These are phyloP conservation scores for Phalacrocorax brasilianus DNA, from an alignment of 2,113 vertebrate species.

Conservation along the genomic window DNA sequence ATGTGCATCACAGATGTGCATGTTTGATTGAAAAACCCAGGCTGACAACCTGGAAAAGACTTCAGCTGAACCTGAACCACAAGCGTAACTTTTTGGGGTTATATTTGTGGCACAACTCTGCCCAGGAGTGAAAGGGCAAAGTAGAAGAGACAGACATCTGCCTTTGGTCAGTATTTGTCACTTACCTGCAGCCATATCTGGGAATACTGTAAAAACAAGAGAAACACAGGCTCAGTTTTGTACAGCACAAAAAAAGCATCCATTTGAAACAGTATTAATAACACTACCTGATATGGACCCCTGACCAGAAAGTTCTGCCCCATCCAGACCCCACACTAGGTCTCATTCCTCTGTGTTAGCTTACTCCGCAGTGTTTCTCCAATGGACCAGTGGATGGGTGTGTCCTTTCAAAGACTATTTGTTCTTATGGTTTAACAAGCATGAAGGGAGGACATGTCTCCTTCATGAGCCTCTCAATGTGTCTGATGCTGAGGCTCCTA, in stretches of 20 bases:
- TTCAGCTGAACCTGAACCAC: background rate
- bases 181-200: slow-evolving; percentile 42
- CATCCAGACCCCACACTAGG: background rate
- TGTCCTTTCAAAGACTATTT: background rate
- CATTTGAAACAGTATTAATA: background rate
- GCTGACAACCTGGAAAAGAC: background rate
- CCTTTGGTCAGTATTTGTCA: background rate
- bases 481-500: background rate
- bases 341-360: background rate
- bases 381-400: background rate
- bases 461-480: background rate
- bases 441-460: background rate
- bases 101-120: background rate
- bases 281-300: background rate
- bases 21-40: background rate
- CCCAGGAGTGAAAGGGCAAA: background rate
- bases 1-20: background rate
- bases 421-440: background rate
- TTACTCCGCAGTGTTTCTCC: background rate
- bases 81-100: background rate
- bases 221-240: background rate
- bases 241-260: background rate
- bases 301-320: background rate
- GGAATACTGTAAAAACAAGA: slow-evolving; percentile 31
- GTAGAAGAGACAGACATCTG: background rate